Percentiles rank a stretch among this genome's conserved stretches.
Conservation (phyloP, 2,797 vertebrate genomes). For the Syngnathus acus region DNA sequence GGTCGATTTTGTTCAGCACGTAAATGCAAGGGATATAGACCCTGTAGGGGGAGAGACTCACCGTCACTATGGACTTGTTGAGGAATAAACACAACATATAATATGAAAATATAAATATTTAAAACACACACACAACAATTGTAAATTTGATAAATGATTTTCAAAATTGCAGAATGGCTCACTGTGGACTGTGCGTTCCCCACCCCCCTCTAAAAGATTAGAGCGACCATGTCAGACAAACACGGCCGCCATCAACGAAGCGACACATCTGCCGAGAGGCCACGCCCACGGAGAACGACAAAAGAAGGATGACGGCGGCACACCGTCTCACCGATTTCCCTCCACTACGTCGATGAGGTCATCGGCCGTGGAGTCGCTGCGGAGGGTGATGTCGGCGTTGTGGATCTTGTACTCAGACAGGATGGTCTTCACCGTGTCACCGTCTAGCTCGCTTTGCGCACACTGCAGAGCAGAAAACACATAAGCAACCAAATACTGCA, state of each 20-base stretch:
- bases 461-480: slow-evolving; percentile 67
- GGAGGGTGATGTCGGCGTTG: slow-evolving; percentile 93
- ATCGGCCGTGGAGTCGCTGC: slow-evolving; percentile 89
- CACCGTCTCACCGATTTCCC: slow-evolving; percentile 84
- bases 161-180: background rate
- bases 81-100: background rate
- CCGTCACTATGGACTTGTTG: background rate
- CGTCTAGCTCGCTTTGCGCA: slow-evolving; percentile 84
- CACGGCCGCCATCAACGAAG: background rate
- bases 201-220: background rate
- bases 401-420: slow-evolving; percentile 96
- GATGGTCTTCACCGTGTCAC: slow-evolving; percentile 93
- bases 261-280: slow-evolving; percentile 13
- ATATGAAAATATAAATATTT: background rate
- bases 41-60: slow-evolving; percentile 48
- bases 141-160: background rate
- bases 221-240: background rate
- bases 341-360: slow-evolving; percentile 98
- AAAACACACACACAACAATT: background rate
- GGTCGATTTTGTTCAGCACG: slow-evolving; percentile 97
- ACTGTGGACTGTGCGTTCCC: background rate
- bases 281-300: slow-evolving; percentile 35
- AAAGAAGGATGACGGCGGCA: slow-evolving; percentile 17
- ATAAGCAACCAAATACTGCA: background rate
- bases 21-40: slow-evolving; percentile 98